A percentile compares a stretch with the other conserved stretches of the same genome.
Evolutionary conservation across 2,888 invertebrate species (phyloP).

Genomic region (Spisula solida): DNA sequence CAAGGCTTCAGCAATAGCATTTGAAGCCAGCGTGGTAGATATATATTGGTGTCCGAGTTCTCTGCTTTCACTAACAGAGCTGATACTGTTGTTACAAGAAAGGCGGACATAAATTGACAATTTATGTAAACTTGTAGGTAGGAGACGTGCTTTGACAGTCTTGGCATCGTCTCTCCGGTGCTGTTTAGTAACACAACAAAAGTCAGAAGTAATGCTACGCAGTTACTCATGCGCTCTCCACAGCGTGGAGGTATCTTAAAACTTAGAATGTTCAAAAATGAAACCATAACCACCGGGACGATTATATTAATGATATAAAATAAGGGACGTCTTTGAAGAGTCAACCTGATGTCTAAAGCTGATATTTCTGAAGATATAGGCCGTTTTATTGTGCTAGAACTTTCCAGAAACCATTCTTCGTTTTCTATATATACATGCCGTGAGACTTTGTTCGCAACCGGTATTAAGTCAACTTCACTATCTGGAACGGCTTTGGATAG

Average conservation of each 20-base stretch:
- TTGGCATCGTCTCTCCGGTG: constrained; percentile 44
- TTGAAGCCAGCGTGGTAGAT: neutral
- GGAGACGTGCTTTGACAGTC: constrained; percentile 41
- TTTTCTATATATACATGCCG: neutral
- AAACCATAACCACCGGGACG: constrained; percentile 34
- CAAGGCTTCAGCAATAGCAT: neutral
- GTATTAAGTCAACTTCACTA: neutral
- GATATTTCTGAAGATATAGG: neutral
- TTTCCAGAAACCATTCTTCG: constrained; percentile 41
- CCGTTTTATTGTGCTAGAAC: neutral
- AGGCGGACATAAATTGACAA: constrained; percentile 32
- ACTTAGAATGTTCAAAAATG: constrained; percentile 47
- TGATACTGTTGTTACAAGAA: constrained; percentile 48
- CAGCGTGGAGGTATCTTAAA: constrained; percentile 47
- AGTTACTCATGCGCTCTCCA: constrained; percentile 50
- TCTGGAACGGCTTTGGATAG: neutral
- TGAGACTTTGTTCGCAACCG: neutral
- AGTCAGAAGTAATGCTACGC: constrained; percentile 44
- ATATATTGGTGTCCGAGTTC: neutral
- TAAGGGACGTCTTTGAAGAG: constrained; percentile 34
- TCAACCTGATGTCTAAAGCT: neutral
- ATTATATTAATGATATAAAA: constrained; percentile 52
- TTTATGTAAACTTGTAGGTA: constrained; percentile 51
- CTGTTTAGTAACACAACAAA: constrained; percentile 46
- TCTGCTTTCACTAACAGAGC: neutral